These are phyloP conservation scores for Malacoraja senta DNA, from an alignment of 2,797 vertebrate genomes.

Conservation along the genomic window DNA sequence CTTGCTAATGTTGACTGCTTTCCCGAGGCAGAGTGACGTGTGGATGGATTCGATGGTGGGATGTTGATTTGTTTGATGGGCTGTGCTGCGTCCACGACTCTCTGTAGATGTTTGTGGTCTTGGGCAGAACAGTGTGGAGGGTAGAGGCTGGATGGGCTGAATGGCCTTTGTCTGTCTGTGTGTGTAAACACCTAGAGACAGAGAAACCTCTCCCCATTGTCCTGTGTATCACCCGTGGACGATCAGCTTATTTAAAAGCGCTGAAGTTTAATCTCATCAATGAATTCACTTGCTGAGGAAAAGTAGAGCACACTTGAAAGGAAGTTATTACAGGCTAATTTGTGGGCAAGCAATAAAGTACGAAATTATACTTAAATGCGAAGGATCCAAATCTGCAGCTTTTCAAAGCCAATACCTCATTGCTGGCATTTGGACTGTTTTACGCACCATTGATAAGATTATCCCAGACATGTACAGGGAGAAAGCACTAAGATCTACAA, in stretches of 20 bases:
- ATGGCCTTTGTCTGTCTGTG: neutral
- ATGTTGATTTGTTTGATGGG: no score
- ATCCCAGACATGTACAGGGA: neutral
- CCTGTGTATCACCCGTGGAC: neutral
- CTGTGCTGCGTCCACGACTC: no score
- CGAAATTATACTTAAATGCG: neutral
- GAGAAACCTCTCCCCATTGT: neutral
- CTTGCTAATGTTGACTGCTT: no score
- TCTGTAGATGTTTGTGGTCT: no score
- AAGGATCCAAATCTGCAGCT: neutral
- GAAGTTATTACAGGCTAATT: neutral
- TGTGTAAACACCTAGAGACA: neutral
- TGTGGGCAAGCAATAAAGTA: neutral
- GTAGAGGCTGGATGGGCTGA: neutral
- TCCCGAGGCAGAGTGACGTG: no score
- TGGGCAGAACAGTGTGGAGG: neutral
- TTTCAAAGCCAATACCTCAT: neutral
- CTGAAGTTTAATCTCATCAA: neutral
- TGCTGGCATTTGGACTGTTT: neutral
- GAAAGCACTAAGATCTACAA: slow-evolving; percentile 4
- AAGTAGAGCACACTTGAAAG: neutral
- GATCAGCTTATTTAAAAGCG: neutral
- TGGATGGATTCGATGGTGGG: no score
- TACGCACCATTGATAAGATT: neutral
- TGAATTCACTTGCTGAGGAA: neutral